These are phyloP conservation scores for Aptenodytes patagonicus DNA, from an alignment of 2,113 vertebrate species.

Conservation along the genomic window DNA sequence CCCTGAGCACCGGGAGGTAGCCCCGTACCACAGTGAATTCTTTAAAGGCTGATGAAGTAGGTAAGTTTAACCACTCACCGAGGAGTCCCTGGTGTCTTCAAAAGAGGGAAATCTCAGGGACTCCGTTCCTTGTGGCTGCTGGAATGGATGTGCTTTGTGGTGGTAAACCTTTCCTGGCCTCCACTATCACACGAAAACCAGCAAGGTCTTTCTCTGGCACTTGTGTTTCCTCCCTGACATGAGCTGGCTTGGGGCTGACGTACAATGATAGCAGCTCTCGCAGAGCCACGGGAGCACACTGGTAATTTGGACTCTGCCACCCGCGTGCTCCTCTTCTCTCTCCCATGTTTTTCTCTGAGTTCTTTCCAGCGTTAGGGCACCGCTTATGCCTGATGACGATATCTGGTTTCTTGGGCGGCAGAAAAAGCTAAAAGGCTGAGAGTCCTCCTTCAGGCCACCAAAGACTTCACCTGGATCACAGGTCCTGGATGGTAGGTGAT, in stretches of 20 bases:
- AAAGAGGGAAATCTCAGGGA: neutral
- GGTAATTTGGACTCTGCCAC: neutral
- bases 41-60: neutral
- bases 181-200: rapidly evolving
- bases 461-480: neutral
- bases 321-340: neutral
- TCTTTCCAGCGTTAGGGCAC: neutral
- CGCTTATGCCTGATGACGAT: neutral
- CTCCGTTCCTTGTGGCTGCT: neutral
- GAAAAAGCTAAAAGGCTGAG: neutral
- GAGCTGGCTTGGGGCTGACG: neutral
- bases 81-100: neutral
- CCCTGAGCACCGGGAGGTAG: neutral
- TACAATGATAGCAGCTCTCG: rapidly evolving
- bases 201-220: neutral
- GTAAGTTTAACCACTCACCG: neutral
- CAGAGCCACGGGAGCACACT: rapidly evolving
- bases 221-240: neutral
- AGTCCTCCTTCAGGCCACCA: neutral
- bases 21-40: neutral
- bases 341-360: neutral
- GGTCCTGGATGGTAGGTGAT: neutral
- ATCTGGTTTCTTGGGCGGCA: neutral
- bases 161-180: neutral
- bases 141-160: neutral